Percentiles rank a stretch among this genome's conserved stretches.
phyloP scores from a whole-genome alignment of 2,888 invertebrate genomes.

The Drosophila stalkeri region DNA sequence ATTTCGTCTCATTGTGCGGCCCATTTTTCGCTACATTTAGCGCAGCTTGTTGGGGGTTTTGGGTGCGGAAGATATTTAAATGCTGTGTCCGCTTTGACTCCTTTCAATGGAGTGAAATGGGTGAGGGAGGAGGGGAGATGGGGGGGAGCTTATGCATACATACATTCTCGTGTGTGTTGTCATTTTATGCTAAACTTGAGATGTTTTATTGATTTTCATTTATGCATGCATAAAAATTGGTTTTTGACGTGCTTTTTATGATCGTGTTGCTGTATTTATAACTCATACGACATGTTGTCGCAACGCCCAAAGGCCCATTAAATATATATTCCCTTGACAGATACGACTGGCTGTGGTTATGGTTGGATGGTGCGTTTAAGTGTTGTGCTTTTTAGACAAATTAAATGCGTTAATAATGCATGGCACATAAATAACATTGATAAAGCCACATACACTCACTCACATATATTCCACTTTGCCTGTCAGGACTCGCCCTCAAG shows the following conservation, averaged over 20 bases:
- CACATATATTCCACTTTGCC: constrained; percentile 17
- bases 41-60: constrained; percentile 29
- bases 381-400: constrained; percentile 70
- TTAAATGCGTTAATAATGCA: constrained; percentile 75
- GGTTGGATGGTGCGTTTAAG: constrained; percentile 24
- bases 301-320: constrained; percentile 44
- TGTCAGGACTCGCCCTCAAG: constrained; percentile 34
- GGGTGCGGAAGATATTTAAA: constrained; percentile 68
- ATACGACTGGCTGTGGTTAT: background rate
- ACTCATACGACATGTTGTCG: constrained; percentile 63
- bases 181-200: constrained; percentile 54
- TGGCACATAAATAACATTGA: constrained; percentile 68
- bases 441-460: constrained; percentile 43
- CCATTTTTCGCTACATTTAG: constrained; percentile 75
- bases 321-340: constrained; percentile 33
- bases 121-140: background rate
- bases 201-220: constrained; percentile 78
- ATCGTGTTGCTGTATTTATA: constrained; percentile 56
- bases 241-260: constrained; percentile 74
- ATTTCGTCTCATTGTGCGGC: constrained; percentile 61
- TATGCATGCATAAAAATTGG: constrained; percentile 74
- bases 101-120: constrained; percentile 11
- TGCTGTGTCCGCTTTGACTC: constrained; percentile 57
- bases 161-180: constrained; percentile 13
- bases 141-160: background rate